Conservation (phyloP, 2,797 vertebrate species). For the Pseudochirops corinnae region DNA sequence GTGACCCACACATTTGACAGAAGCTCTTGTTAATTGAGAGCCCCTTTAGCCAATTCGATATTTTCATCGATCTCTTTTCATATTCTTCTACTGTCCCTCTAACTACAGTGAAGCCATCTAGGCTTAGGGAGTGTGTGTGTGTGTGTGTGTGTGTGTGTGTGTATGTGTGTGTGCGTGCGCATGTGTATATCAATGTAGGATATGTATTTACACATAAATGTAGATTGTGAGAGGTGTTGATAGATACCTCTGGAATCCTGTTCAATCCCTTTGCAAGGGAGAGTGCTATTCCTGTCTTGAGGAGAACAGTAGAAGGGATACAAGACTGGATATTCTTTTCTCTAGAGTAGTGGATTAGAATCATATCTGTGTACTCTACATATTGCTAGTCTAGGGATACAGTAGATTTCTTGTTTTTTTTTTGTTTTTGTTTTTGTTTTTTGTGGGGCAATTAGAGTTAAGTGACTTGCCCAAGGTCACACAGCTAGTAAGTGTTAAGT, state of each 20-base stretch:
- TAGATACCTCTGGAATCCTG: neutral
- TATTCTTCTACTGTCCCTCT: neutral
- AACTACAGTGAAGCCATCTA: neutral
- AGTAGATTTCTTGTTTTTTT: too few species aligned
- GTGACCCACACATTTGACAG: neutral
- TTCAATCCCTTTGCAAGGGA: neutral
- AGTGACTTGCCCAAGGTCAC: too few species aligned
- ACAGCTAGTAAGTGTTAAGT: too few species aligned
- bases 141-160: too few species aligned
- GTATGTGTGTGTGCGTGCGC: neutral
- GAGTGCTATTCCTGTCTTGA: neutral
- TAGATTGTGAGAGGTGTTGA: neutral
- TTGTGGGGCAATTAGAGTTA: too few species aligned
- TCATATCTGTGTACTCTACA: neutral
- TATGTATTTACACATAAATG: neutral
- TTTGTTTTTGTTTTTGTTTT: too few species aligned
- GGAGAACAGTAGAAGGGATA: neutral
- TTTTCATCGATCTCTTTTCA: neutral
- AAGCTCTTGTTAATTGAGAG: neutral
- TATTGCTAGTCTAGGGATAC: too few species aligned
- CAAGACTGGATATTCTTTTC: neutral
- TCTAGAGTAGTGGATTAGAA: neutral
- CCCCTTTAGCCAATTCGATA: neutral
- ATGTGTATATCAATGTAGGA: neutral
- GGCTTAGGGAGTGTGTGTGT: neutral